Percentiles rank a stretch among this genome's conserved stretches.
Evolutionary conservation across 1,140 invertebrate species (phyloP).

Genomic region (Drosophila subpulchrella): DNA sequence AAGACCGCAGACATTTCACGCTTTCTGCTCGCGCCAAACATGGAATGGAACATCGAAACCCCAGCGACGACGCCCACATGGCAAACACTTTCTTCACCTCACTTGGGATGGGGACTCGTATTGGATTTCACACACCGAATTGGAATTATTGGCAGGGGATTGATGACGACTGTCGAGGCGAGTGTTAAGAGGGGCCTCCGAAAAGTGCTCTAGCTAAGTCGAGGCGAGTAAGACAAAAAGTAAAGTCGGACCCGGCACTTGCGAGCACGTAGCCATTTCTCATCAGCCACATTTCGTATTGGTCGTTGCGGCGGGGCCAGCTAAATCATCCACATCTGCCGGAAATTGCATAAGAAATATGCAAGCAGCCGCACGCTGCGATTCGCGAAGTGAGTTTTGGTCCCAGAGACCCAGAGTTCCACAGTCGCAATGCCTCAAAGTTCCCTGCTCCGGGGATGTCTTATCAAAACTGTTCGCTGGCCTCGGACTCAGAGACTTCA

Average conservation of each 20-base stretch:
- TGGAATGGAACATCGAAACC: constrained; percentile 4
- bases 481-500: constrained; percentile 21
- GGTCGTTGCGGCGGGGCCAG: constrained; percentile 23
- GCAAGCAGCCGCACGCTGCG: constrained; percentile 66
- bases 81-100: constrained; percentile 55
- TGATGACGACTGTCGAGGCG: constrained; percentile 31
- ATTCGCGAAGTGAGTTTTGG: constrained; percentile 21
- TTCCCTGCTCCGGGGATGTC: constrained; percentile 29
- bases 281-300: constrained; percentile 48
- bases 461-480: constrained; percentile 44
- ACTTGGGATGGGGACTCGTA: constrained; percentile 17
- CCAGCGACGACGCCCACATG: constrained; percentile 33
- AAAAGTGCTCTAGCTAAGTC: constrained; percentile 5
- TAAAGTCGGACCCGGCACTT: constrained; percentile 24
- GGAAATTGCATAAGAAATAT: constrained; percentile 82
- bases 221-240: neutral
- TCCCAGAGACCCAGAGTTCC: constrained; percentile 7
- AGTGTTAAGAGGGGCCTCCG: constrained; percentile 8
- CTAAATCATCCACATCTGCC: constrained; percentile 82
- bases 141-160: constrained; percentile 18
- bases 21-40: constrained; percentile 45
- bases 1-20: constrained; percentile 38
- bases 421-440: constrained; percentile 4
- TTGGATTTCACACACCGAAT: constrained; percentile 29
- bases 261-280: constrained; percentile 64